Conservation (phyloP, 2,888 invertebrate species). For the Horisme vitalbata region DNA sequence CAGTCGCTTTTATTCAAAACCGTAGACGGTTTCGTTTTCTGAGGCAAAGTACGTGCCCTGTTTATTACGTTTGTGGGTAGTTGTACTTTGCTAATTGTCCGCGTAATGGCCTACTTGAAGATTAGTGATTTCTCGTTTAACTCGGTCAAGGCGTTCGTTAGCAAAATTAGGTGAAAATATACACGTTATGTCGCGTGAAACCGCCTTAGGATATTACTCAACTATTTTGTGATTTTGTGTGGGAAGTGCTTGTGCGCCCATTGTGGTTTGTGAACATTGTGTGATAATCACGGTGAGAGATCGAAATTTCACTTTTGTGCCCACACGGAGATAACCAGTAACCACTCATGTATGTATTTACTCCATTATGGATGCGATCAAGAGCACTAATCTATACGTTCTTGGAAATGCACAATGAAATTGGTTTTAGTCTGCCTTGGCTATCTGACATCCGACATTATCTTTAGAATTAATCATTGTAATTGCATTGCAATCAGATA, state of each 20-base stretch:
- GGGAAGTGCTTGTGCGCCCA: constrained; percentile 53
- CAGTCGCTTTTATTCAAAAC: constrained; percentile 35
- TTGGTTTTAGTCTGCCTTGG: constrained; percentile 12
- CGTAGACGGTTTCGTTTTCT: constrained; percentile 22
- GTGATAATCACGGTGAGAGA: constrained; percentile 66
- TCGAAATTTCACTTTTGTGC: constrained; percentile 71
- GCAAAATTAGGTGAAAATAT: constrained; percentile 58
- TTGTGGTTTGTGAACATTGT: constrained; percentile 48
- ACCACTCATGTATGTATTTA: constrained; percentile 39
- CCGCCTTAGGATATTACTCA: constrained; percentile 52
- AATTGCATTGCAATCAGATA: constrained; percentile 22
- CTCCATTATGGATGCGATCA: constrained; percentile 22
- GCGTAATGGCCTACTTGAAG: constrained; percentile 38
- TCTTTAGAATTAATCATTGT: constrained; percentile 23
- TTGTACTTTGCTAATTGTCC: constrained; percentile 31
- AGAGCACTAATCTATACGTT: constrained; percentile 21
- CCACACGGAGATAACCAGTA: constrained; percentile 43
- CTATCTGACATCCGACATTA: constrained; percentile 23
- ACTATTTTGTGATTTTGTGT: constrained; percentile 53
- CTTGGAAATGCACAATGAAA: constrained; percentile 25
- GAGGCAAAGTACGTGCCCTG: constrained; percentile 25
- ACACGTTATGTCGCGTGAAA: constrained; percentile 48
- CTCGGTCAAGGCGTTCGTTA: constrained; percentile 60
- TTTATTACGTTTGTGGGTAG: constrained; percentile 45
- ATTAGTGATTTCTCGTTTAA: constrained; percentile 42